These are phyloP conservation scores for Blastobasis adustella DNA, from an alignment of 2,888 invertebrate species.

Conservation along the genomic window DNA sequence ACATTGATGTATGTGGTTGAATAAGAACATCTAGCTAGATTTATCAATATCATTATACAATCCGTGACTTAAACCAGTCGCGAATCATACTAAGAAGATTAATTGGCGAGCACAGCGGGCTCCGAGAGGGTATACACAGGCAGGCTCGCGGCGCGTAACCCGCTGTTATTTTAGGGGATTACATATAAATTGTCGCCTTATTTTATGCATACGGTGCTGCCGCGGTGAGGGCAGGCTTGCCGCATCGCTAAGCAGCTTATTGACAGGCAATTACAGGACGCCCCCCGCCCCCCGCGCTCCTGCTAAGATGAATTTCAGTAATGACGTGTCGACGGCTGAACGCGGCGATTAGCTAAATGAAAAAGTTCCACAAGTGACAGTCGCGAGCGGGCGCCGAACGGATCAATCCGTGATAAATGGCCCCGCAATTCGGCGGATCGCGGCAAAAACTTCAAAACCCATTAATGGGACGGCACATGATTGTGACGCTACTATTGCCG, in stretches of 20 bases:
- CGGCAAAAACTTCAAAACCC: conserved; percentile 13
- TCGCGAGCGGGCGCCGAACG: conserved; percentile 33
- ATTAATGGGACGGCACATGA: no score
- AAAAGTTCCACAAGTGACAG: conserved; percentile 52
- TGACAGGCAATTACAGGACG: conserved; percentile 39
- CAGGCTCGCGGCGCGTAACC: no score
- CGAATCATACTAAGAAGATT: no score
- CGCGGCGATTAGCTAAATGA: conserved; percentile 42
- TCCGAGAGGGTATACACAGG: no score
- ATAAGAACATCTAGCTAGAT: no score
- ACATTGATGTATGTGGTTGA: no score
- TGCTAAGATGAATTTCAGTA: conserved; percentile 32
- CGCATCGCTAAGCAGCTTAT: conserved; percentile 33
- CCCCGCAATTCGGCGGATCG: conserved; percentile 32
- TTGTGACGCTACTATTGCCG: no score
- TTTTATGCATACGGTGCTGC: conserved; percentile 4
- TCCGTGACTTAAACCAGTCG: no score
- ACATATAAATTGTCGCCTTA: no score
- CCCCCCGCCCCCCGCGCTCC: conserved; percentile 7
- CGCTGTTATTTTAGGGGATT: no score
- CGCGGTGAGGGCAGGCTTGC: conserved; percentile 11
- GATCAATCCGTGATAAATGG: conserved; percentile 60
- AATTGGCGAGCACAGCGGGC: no score
- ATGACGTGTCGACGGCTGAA: conserved; percentile 29
- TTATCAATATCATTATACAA: no score